Conservation (phyloP, 2,797 vertebrate genomes). For the Acanthurus tractus region DNA sequence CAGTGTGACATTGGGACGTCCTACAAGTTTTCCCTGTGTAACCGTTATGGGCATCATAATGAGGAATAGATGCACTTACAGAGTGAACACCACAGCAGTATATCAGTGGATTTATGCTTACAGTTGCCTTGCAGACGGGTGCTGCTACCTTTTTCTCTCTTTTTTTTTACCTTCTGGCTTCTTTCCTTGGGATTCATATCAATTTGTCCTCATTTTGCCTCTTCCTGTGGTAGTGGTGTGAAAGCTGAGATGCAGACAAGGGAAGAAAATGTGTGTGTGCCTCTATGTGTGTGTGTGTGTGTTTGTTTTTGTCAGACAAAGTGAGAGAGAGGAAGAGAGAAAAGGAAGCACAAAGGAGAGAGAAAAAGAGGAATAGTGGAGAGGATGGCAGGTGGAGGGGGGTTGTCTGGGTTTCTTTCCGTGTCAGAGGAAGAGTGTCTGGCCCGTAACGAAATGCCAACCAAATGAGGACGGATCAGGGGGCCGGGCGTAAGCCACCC, state of each 20-base stretch:
- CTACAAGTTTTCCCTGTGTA: conserved; percentile 49
- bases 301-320: conserved; percentile 49
- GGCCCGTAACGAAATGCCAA: conserved; percentile 84
- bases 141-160: conserved; percentile 14
- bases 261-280: conserved; percentile 33
- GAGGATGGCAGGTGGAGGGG: conserved; percentile 46
- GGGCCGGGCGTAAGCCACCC: conserved; percentile 77
- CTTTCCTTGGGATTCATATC: conserved; percentile 71
- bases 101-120: conserved; percentile 75
- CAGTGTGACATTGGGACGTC: conserved; percentile 59
- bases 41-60: conserved; percentile 57
- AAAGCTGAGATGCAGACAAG: conserved; percentile 68
- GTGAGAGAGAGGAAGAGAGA: conserved; percentile 23
- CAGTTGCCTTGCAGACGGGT: conserved; percentile 44
- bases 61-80: conserved; percentile 65
- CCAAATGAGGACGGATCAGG: conserved; percentile 89
- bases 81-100: conserved; percentile 54
- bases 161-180: conserved; percentile 38
- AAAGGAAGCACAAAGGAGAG: background rate
- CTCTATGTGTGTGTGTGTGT: conserved; percentile 2
- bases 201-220: conserved; percentile 86
- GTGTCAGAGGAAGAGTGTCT: conserved; percentile 73
- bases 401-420: conserved; percentile 58
- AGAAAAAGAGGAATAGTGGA: conserved; percentile 37
- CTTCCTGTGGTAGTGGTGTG: conserved; percentile 49